Base-by-base conservation (phyloP, 2,797 vertebrate species). In the Aplochiton taeniatus region DNA sequence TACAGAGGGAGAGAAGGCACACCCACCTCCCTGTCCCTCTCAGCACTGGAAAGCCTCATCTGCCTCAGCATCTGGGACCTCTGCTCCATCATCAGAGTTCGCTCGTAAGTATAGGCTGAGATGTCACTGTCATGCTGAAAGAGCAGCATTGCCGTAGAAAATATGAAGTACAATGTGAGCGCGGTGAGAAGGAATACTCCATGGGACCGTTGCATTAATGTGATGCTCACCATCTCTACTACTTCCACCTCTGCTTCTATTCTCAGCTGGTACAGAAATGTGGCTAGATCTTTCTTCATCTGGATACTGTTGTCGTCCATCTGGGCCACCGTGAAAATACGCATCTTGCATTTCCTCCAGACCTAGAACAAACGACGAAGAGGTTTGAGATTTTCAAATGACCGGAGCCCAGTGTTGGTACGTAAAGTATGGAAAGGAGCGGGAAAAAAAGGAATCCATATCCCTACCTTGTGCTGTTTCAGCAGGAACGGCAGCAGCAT, bases 221-320 rank as follows among this genome's bases (percentile, higher is more conserved):
- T 53, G 8, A 18, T 31, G 31, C 80, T 90, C 87, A 99, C 98
- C 98, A 98, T 99, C 88, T 99, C 98, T 50, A 99, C 98, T 61
- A 99, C 98, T 81, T 99, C 98, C 67, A 99, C 96, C 74, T 99
- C 97, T 11, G 98, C 96, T 81, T 99, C 97, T 65, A 99, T 94
- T 74, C 97, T 93, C 43, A 98, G 91, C 72, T 98, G 98, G 78
- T 99, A 99, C 11, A 99, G 92, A 76, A 99, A 99, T 8, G 90
- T 91, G 31, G 96, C 97, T 73, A 99, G 88, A 68, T 99, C 97
- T 73, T 98, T 99, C 86, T 98, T 99, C 98, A 99, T 99, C 85
- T 99, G 98, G 77, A 99, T 99, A 75, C 97, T 99, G 81, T 99
- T 99, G 83, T 99, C 98, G 0, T 99, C 96, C 95, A 99, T 96